Base-by-base conservation (phyloP, 2,888 invertebrate species). In the Nomada goodeniana region DNA sequence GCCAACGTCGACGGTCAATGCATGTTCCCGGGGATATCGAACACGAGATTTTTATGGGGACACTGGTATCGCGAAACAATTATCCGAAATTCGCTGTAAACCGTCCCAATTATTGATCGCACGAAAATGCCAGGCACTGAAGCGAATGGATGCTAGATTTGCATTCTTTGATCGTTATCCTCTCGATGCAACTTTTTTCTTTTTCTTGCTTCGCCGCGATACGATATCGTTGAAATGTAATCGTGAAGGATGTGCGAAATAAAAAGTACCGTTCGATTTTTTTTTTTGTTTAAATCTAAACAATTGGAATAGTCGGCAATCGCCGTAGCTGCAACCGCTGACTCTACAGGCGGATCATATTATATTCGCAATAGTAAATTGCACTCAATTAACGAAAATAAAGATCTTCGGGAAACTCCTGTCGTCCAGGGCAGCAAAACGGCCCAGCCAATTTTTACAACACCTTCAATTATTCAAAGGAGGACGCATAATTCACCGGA, bases 1-100 rank as follows among this genome's bases (percentile, higher is more conserved):
- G 47, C 47, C 61, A 29, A 29, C n/a, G 76, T 20, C 18, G 36
- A 57, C 10, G 15, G 47, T 7, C 10, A 23, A 23, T 23, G 11
- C 44, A 47, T 15, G 15, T 23, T 53, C 5, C 0, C 5, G 7
- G 9, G 42, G 52, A 18, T 23, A 42, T 1, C 53, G 15, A 10
- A 64, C 53, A 26, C 11, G 20, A 20, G 5, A 20, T 26, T 47
- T 29, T 64, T 44, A 73, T 15, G 44, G 15, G 5, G 47, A 64
- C 55, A 57, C 9, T 7, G 20, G 15, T 52, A 57, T 53, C 52
- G 42, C 0, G 26, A 53, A 57, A 47, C 29, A 73, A 73, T 73
- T 73, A 47, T 71, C 15, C 50, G 36, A 52, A 50, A 52, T 71
- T 61, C 42, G 23, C 15, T 61, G 60, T 71, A 71, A 61, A 71